These are phyloP conservation scores for Montipora capricornis DNA, from an alignment of 64 coral and sea anemone genomes.

Conservation along the genomic window DNA sequence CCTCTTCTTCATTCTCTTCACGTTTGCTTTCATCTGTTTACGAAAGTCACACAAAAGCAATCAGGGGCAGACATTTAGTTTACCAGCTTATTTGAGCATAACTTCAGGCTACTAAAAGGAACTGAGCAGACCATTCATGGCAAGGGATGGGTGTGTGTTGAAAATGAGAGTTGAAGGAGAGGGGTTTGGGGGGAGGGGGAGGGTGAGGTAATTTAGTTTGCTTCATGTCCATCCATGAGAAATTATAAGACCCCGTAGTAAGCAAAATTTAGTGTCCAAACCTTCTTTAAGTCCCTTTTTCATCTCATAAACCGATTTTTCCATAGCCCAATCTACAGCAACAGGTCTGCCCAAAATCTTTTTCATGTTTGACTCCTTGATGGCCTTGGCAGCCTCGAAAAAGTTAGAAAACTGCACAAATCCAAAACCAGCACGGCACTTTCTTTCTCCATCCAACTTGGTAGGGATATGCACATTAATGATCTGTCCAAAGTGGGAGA, in stretches of 20 bases:
- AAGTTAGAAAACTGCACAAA: constrained; percentile 94
- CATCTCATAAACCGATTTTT: constrained; percentile 65
- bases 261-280: neutral
- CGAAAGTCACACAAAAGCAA: neutral
- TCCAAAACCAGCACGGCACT: constrained; percentile 84
- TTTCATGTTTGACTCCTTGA: constrained; percentile 87
- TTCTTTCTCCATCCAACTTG: constrained; percentile 72
- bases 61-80: neutral
- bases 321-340: constrained; percentile 91
- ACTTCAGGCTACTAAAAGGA: too few species aligned
- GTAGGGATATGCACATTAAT: constrained; percentile 71
- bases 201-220: too few species aligned
- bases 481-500: constrained; percentile 81
- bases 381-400: constrained; percentile 92
- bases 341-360: constrained; percentile 86
- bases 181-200: neutral
- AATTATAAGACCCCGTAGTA: neutral
- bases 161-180: neutral
- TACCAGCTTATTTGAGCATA: too few species aligned
- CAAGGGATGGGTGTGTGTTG: too few species aligned
- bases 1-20: neutral
- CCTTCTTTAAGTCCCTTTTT: constrained; percentile 66
- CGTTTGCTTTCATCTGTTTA: neutral
- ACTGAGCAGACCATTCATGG: too few species aligned
- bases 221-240: neutral